Percentiles rank a stretch among this genome's conserved stretches.
phyloP scores from a whole-genome alignment of 2,888 invertebrate genomes.

The Brenthis ino region DNA sequence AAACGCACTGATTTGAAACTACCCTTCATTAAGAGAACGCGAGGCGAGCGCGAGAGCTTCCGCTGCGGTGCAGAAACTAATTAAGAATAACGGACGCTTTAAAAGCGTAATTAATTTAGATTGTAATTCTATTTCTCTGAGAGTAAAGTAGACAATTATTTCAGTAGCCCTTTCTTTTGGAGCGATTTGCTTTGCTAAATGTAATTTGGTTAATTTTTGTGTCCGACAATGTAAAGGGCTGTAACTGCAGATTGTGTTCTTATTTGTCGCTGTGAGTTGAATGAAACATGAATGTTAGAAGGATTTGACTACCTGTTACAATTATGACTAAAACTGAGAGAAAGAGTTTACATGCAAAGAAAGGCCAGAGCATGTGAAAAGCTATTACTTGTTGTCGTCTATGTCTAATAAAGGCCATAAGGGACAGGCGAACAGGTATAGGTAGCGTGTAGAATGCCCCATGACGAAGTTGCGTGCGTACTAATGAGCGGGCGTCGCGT shows the following conservation, averaged over 20 bases:
- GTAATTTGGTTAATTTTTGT: constrained; percentile 78
- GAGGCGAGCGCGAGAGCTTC: constrained; percentile 68
- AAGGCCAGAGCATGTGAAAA: constrained; percentile 52
- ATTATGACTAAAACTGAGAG: too few relatives aligned
- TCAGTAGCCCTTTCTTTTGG: constrained; percentile 80
- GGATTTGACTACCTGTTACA: constrained; percentile 31
- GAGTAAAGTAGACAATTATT: constrained; percentile 82
- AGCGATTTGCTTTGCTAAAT: constrained; percentile 77
- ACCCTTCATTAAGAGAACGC: constrained; percentile 81
- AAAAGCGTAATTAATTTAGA: constrained; percentile 83
- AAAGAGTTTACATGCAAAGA: background rate
- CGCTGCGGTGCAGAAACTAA: constrained; percentile 83
- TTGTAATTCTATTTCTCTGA: constrained; percentile 82
- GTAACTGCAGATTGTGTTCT: constrained; percentile 49
- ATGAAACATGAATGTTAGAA: constrained; percentile 34
- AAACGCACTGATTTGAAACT: constrained; percentile 83
- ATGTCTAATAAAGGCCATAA: constrained; percentile 64
- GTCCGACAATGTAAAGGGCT: constrained; percentile 68
- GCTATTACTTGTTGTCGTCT: constrained; percentile 58
- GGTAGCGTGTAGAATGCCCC: constrained; percentile 48
- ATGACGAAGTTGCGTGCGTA: constrained; percentile 64
- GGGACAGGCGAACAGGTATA: constrained; percentile 45
- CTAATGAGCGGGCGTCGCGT: constrained; percentile 76
- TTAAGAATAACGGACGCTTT: constrained; percentile 83
- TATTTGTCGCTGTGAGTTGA: constrained; percentile 45